These are phyloP conservation scores for Drosophila gunungcola DNA, from an alignment of 1,140 invertebrate genomes.

Conservation along the genomic window DNA sequence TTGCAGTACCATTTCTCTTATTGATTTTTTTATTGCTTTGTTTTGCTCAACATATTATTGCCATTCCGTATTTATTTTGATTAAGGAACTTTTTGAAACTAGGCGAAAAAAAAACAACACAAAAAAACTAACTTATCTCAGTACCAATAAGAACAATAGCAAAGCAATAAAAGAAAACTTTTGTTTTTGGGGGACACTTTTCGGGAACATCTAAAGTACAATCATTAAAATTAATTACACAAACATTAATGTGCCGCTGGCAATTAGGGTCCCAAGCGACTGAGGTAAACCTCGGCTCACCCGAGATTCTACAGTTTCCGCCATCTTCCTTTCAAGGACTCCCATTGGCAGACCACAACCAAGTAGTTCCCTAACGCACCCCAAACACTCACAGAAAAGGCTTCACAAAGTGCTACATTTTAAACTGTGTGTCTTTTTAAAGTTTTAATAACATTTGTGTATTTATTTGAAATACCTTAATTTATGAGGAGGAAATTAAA, in stretches of 20 bases:
- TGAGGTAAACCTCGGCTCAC: slow-evolving; percentile 21
- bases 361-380: slow-evolving; percentile 31
- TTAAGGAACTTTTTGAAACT: slow-evolving; percentile 34
- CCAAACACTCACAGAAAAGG: neutral
- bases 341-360: slow-evolving; percentile 39
- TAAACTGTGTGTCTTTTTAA: neutral
- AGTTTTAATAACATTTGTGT: too few species aligned
- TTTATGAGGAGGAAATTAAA: too few species aligned
- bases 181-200: slow-evolving; percentile 24
- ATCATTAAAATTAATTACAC: slow-evolving; percentile 81
- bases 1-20: slow-evolving; percentile 14
- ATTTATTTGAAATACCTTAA: too few species aligned
- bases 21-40: slow-evolving; percentile 67
- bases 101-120: slow-evolving; percentile 31
- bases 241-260: slow-evolving; percentile 71
- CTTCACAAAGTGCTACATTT: neutral
- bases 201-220: slow-evolving; percentile 40
- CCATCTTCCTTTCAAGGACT: slow-evolving; percentile 16
- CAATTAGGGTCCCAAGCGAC: slow-evolving; percentile 59
- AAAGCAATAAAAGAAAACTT: slow-evolving; percentile 51
- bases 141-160: slow-evolving; percentile 35
- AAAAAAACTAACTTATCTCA: slow-evolving; percentile 23
- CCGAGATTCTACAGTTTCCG: slow-evolving; percentile 33
- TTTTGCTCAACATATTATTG: slow-evolving; percentile 61
- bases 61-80: slow-evolving; percentile 55